A percentile compares a stretch with the other conserved stretches of the same genome.
These are phyloP conservation scores for Chaetodon trifasciatus DNA, from an alignment of 2,797 vertebrate species.

Conservation along the genomic window DNA sequence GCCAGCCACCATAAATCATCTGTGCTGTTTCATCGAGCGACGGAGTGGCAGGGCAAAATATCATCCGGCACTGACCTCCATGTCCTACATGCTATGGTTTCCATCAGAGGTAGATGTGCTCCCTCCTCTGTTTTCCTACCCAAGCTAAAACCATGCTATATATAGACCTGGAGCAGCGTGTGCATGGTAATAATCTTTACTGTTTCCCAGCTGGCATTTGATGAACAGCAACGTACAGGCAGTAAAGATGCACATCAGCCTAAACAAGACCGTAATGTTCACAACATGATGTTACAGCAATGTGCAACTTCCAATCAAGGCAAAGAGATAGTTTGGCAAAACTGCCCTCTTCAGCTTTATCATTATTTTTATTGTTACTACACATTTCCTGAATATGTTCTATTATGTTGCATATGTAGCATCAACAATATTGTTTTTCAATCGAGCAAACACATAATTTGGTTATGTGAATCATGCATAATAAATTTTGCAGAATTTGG, in stretches of 20 bases:
- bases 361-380: background rate
- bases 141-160: conserved; percentile 7
- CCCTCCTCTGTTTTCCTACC: background rate
- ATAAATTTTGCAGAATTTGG: background rate
- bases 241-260: conserved; percentile 6
- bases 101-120: conserved; percentile 43
- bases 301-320: background rate
- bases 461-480: background rate
- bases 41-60: conserved; percentile 71
- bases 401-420: background rate
- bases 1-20: conserved; percentile 81
- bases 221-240: background rate
- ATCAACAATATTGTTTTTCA: background rate
- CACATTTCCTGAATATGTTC: background rate
- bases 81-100: conserved; percentile 70
- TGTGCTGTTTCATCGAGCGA: conserved; percentile 71
- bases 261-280: conserved; percentile 8
- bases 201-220: conserved; percentile 3
- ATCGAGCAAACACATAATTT: background rate
- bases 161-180: background rate
- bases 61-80: conserved; percentile 71
- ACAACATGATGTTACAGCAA: background rate
- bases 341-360: background rate
- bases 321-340: background rate
- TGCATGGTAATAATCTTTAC: background rate